phyloP scores from a whole-genome alignment of 1,140 invertebrate genomes.

The Phymorhynchus buccinoides region DNA sequence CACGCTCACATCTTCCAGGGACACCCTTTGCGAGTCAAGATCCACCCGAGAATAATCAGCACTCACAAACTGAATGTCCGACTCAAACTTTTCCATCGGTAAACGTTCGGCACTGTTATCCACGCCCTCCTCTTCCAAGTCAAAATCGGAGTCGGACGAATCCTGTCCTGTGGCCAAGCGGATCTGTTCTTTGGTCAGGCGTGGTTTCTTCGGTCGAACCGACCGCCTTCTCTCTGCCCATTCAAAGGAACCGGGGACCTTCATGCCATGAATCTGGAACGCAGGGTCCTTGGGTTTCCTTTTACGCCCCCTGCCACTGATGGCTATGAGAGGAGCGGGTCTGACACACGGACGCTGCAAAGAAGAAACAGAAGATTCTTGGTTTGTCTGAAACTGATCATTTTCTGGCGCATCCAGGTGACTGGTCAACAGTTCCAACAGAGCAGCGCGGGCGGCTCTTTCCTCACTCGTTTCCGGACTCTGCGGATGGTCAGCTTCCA shows the following conservation, averaged over 20 bases:
- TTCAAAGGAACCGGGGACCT: neutral
- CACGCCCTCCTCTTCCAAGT: neutral
- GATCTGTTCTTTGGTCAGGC: neutral
- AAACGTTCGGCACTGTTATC: neutral
- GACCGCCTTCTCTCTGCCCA: neutral
- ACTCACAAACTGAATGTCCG: slow-evolving; percentile 25
- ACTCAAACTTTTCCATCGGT: neutral
- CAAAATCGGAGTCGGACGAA: neutral
- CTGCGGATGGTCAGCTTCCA: neutral
- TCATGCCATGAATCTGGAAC: neutral
- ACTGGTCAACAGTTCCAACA: neutral
- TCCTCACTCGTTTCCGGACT: neutral
- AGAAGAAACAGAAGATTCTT: neutral
- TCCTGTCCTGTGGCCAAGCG: neutral
- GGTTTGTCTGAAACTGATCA: neutral
- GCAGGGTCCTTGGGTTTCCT: neutral
- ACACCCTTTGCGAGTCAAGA: neutral
- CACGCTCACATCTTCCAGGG: neutral
- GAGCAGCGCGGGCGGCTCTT: neutral
- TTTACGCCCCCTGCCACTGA: neutral
- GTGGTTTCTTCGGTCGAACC: neutral
- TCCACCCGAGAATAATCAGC: slow-evolving; percentile 30
- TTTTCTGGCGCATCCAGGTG: neutral
- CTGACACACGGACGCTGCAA: neutral
- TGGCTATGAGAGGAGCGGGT: neutral